Conservation (phyloP, 2,113 vertebrate species). For the Oncorhynchus masou region DNA sequence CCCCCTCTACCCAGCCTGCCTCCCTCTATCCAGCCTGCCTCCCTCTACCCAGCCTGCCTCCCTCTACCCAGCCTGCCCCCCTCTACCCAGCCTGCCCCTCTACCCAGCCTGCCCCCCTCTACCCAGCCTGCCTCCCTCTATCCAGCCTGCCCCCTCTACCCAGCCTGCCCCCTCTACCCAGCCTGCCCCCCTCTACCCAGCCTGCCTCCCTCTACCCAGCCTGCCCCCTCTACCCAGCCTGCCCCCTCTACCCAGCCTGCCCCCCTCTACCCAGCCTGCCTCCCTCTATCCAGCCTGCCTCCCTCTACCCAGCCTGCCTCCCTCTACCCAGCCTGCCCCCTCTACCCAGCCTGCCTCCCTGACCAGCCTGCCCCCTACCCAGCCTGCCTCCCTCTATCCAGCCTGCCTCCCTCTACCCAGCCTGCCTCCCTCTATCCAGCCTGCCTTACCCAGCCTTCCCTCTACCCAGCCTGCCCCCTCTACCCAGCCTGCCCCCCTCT, state of each 20-base stretch:
- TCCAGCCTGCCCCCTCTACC: not conserved
- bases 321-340: not conserved
- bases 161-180: not conserved
- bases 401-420: not conserved
- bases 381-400: not conserved
- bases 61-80: not conserved
- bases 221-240: too few species aligned
- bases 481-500: too few species aligned
- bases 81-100: too few species aligned
- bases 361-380: too few species aligned
- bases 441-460: too few species aligned
- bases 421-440: not conserved
- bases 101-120: too few species aligned
- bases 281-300: not conserved
- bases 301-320: not conserved
- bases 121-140: constrained; percentile 2
- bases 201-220: too few species aligned
- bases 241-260: too few species aligned
- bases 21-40: not conserved
- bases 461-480: too few species aligned
- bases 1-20: not conserved
- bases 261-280: too few species aligned
- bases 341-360: not conserved
- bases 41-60: not conserved
- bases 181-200: too few species aligned